These are phyloP conservation scores for Cottus gobio DNA, from an alignment of 2,113 vertebrate species.

Conservation along the genomic window DNA sequence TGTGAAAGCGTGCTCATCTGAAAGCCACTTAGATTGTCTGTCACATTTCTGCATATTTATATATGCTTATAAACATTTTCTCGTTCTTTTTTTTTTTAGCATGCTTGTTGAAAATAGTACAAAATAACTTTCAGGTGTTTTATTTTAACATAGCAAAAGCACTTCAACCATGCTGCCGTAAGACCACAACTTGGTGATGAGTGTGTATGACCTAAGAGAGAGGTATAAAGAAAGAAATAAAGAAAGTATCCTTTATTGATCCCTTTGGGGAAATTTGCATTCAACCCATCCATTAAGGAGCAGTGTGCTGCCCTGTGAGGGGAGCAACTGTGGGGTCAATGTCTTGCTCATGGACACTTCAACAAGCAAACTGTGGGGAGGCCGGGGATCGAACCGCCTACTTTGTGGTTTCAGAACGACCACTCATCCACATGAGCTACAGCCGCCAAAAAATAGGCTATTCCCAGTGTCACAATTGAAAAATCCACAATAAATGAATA, in stretches of 20 bases:
- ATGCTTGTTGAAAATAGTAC: neutral
- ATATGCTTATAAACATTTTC: neutral
- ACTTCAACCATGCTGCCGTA: neutral
- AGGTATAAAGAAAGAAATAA: neutral
- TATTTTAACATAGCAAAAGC: neutral
- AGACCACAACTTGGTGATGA: neutral
- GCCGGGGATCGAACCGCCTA: too few relatives aligned
- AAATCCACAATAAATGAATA: neutral
- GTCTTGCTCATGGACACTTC: too few relatives aligned
- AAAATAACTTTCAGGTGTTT: neutral
- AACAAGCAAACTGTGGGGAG: too few relatives aligned
- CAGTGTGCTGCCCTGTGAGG: too few relatives aligned
- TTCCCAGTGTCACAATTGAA: neutral
- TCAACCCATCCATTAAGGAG: too few relatives aligned
- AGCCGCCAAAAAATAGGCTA: too few relatives aligned
- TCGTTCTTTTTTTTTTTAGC: neutral
- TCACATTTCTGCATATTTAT: slow-evolving; percentile 2
- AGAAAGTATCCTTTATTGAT: too few relatives aligned
- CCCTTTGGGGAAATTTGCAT: too few relatives aligned
- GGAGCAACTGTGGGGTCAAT: too few relatives aligned
- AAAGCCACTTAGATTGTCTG: slow-evolving; percentile 16
- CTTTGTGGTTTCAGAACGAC: too few relatives aligned
- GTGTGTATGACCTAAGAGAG: neutral
- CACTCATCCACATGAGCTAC: too few relatives aligned
- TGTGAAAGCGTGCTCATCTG: slow-evolving; percentile 6